Evolutionary conservation across 92 coral and sea anemone genomes (phyloP), one percentile per base, ranked within the genome.

Genomic region (Phenganax marumi): DNA sequence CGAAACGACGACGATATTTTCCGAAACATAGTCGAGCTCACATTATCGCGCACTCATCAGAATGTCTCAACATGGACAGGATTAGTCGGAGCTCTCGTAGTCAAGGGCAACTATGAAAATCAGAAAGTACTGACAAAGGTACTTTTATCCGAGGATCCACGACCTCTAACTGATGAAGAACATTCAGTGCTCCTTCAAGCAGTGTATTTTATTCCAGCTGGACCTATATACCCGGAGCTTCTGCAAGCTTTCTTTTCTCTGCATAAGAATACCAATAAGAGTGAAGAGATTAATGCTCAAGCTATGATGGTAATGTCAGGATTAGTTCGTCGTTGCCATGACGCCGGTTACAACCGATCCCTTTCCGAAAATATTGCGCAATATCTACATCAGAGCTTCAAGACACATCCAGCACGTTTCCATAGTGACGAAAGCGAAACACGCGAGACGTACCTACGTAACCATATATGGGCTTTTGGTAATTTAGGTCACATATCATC

Each of bases 401-500:
- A 73, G 53, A 89, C 87, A 76, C 91, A 91, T 73, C 90, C 97
- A 47, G 77, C 70, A 48, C 82, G 83, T 12, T 79, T 87, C 68
- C 86, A 80, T 52, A 87, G 90, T 51, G 89, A 90, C 0, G 83
- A 62, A 17, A 91, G 91, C 50, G 82, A 68, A 9, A 88, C 91
- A 33, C 92, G 89, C 24, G 97, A 87, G 47, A 39, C 86, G 6
- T 89, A 89, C 70, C 85, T 93, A n/a, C 82, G 90, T 84, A 90
- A 87, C 24, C 97, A 92, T 57, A 82, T 92, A 61, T 92, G 97
- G 97, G 97, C 93, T 47, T 87, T 92, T 55, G 97, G 97, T 39
- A 92, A 92, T 80, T 90, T 92, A 7, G 97, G 97, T 50, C 92
- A 92, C 50, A 56, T 66, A 24, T 86, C 88, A 48, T 91, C 91